Base-by-base conservation (phyloP, 2,888 invertebrate species). In the Ennomos fuscantarius region DNA sequence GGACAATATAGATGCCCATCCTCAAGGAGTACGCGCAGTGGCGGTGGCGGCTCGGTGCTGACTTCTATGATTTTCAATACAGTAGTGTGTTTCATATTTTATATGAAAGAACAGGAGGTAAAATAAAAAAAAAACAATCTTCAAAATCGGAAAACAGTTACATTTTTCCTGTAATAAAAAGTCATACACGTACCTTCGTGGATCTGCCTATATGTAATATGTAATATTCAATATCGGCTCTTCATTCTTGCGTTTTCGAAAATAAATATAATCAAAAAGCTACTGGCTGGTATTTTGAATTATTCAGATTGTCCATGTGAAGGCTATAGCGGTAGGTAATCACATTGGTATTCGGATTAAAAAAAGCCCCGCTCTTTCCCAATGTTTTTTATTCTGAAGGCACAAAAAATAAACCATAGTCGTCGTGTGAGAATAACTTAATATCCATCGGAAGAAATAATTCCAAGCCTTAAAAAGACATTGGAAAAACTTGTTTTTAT, bases 361-460 rank as follows among this genome's bases (percentile, higher is more conserved):
- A 70, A n/a, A 64, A 62, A 62, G 62, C 61, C 70, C 65, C 56
- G 50, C 63, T 65, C 55, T 56, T 58, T 57, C 51, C 53, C 34
- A 24, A 55, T 43, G 42, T 70, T 68, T 75, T 74, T 72, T 73
- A 68, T 48, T 24, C 10, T 39, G 8, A 34, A 32, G 2, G 50
- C 47, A 60, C 34, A 48, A 40, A 57, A 60, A 62, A 46, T 31
- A 45, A 65, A 62, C 64, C 64, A 63, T 55, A 55, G 45, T 24
- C 60, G 56, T 65, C 60, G 60, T 39, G 24, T 36, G 24, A 56
- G 43, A 65, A 70, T 24, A 24, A 24, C 24, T 24, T 24, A 24
- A 24, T 68, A 68, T 65, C 67, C 69, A 72, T 72, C 76, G 82
- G 80, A 82, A 82, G 82, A 79, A 74, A 83, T 82, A 83, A 78